Conservation (phyloP, 2,797 vertebrate genomes). For the Orientallactaga sibirica region DNA sequence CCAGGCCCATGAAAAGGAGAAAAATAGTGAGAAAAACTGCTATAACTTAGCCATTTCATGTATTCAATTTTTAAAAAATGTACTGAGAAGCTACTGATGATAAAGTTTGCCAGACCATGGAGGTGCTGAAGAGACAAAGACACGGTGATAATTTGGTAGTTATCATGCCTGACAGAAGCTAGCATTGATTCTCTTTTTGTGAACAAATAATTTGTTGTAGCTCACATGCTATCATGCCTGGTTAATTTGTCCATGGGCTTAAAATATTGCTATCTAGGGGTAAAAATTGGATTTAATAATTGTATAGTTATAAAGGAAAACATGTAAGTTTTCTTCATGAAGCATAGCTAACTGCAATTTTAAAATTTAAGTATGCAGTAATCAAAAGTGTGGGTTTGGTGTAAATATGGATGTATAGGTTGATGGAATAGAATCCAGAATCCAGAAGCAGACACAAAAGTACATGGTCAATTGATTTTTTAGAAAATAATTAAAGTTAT, state of each 20-base stretch:
- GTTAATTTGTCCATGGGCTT: not conserved
- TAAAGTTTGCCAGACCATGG: not conserved
- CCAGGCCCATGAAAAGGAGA: not conserved
- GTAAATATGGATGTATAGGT: not conserved
- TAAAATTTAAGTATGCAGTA: conserved; percentile 55
- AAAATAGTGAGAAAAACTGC: conserved; percentile 25
- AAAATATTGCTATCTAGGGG: conserved; percentile 26
- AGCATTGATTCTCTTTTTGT: conserved; percentile 3
- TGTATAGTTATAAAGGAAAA: conserved; percentile 1
- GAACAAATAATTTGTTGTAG: conserved; percentile 41
- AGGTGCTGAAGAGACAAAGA: not conserved
- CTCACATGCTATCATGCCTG: not conserved
- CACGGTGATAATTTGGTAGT: conserved; percentile 16
- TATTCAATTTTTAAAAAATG: conserved; percentile 7
- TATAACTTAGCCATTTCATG: conserved; percentile 28
- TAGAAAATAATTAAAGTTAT: conserved; percentile 49
- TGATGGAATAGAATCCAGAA: conserved; percentile 10
- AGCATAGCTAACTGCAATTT: conserved; percentile 38
- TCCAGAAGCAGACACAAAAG: conserved; percentile 42
- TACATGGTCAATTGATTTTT: conserved; percentile 11
- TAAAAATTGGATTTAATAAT: conserved; percentile 47
- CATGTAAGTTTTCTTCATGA: conserved; percentile 54
- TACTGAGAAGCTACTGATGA: not conserved
- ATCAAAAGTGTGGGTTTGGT: conserved; percentile 22
- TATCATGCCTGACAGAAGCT: not conserved